Percentiles rank a stretch among this genome's conserved stretches.
Conservation (phyloP, 1,140 invertebrate genomes). For the Atta texana region DNA sequence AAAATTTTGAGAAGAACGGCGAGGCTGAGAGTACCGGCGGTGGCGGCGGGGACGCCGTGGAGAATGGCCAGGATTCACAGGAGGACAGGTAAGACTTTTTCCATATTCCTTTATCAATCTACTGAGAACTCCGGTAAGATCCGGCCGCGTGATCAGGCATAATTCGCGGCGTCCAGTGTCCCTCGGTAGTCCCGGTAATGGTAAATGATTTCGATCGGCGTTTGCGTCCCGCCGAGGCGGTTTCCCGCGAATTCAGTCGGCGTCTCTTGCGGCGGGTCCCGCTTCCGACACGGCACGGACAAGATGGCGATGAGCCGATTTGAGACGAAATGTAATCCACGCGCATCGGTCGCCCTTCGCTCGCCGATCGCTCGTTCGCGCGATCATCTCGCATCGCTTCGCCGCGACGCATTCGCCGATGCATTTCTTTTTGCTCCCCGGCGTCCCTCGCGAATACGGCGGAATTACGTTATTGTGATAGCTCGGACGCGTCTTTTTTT, state of each 20-base stretch:
- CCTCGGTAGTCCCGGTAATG: neutral
- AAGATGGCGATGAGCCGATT: constrained; percentile 76
- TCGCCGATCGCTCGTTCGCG: neutral
- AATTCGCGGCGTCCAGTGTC: neutral
- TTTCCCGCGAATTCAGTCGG: constrained; percentile 56
- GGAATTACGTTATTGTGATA: constrained; percentile 66
- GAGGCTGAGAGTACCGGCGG: constrained; percentile 79
- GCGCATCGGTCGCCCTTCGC: constrained; percentile 70
- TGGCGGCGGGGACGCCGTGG: constrained; percentile 80
- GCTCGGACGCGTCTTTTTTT: neutral
- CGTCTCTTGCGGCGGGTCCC: constrained; percentile 44
- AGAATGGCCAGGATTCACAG: constrained; percentile 84
- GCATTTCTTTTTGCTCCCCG: constrained; percentile 42
- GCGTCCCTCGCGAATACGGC: constrained; percentile 72
- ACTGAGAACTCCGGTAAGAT: neutral
- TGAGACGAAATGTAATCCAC: constrained; percentile 69
- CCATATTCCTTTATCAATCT: neutral
- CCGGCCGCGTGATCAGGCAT: neutral
- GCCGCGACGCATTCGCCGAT: neutral
- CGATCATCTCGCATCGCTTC: neutral
- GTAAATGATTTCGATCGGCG: neutral
- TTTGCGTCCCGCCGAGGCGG: neutral
- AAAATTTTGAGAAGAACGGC: constrained; percentile 85
- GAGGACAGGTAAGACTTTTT: constrained; percentile 83
- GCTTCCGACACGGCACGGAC: constrained; percentile 55